phyloP scores from a whole-genome alignment of 1,140 invertebrate genomes.

The Dolichoris vasculosae region DNA sequence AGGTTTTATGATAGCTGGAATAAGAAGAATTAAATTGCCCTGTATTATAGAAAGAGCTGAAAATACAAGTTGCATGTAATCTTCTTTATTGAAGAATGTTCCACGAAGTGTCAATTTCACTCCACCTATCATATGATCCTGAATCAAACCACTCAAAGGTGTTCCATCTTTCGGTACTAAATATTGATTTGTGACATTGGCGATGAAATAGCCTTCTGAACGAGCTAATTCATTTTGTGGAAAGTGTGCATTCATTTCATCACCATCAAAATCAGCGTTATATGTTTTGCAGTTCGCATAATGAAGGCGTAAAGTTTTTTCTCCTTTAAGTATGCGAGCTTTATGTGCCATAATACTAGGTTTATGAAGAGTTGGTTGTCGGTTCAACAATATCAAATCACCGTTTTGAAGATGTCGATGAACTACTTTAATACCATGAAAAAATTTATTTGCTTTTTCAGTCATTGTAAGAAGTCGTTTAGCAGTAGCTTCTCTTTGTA shows the following conservation, averaged over 20 bases:
- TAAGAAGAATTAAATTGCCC: slow-evolving; percentile 83
- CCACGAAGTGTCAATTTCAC: slow-evolving; percentile 92
- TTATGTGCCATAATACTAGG: slow-evolving; percentile 99
- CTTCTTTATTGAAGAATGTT: slow-evolving; percentile 86
- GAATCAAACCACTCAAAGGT: slow-evolving; percentile 97
- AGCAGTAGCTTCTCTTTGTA: slow-evolving; percentile 83
- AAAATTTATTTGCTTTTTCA: slow-evolving; percentile 64
- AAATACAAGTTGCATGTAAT: slow-evolving; percentile 95
- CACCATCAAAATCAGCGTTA: slow-evolving; percentile 99
- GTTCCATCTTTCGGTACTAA: slow-evolving; percentile 99
- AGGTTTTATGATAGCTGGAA: slow-evolving; percentile 94
- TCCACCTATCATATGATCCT: slow-evolving; percentile 98
- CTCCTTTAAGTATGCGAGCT: slow-evolving; percentile 91
- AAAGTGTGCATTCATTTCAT: slow-evolving; percentile 99
- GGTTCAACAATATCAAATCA: slow-evolving; percentile 94
- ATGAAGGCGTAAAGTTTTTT: slow-evolving; percentile 96
- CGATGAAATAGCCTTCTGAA: slow-evolving; percentile 90
- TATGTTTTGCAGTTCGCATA: slow-evolving; percentile 99
- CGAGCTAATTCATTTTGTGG: slow-evolving; percentile 95
- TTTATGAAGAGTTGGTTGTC: slow-evolving; percentile 97
- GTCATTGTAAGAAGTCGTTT: slow-evolving; percentile 79
- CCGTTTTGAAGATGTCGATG: slow-evolving; percentile 94
- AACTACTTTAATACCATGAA: slow-evolving; percentile 82
- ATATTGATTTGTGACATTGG: slow-evolving; percentile 91
- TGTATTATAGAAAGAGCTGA: slow-evolving; percentile 83